Base-by-base conservation (phyloP, 2,888 invertebrate species). In the Alviniconcha strummeri region DNA sequence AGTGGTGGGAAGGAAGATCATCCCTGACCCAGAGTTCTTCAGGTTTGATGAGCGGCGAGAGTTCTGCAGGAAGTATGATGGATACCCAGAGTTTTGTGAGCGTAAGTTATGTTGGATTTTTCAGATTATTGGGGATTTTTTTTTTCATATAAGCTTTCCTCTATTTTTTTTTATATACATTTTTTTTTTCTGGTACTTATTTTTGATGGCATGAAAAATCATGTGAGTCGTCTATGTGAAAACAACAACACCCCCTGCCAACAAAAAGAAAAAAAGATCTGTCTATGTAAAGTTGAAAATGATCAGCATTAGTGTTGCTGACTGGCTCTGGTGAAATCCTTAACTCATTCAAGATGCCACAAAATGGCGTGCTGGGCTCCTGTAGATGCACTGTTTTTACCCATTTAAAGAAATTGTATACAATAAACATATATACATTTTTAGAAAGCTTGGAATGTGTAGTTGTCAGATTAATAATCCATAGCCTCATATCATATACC, bases 51-150 rank as follows among this genome's bases (percentile, higher is more conserved):
- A 89, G 64, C 90, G 94, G 76, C 90, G 94, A 79, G 91, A 91
- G 60, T 94, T 95, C 86, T 95, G 94, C 88, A 89, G 91, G 71
- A 93, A 93, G 85, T 93, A 94, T 88, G 94, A 94, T 85, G 93
- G 94, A 19, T 94, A 94, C 85, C 93, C 92, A 36, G 94, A 94
- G 36, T 94, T 94, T 85, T 94, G 94, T 90, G 92, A 92, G 84
- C 89, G 93, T 94, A 88, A 89, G 91, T 88, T 64, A 36, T 36
- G 36, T 52, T 11, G 11, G 64, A 64, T 3, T 11, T 64, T 11
- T 64, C 64, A 64, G 1, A 11, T 64, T 64, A 3, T 64, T 1
- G 19, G 52, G 17, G 52, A 19, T 72, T 17, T 17, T 19, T n/a
- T 71, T 13, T 71, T 17, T 64, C 60, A 64, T 64, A 13, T 64